Base-by-base conservation (phyloP, 1,140 invertebrate genomes). In the Archegozetes longisetosus region DNA sequence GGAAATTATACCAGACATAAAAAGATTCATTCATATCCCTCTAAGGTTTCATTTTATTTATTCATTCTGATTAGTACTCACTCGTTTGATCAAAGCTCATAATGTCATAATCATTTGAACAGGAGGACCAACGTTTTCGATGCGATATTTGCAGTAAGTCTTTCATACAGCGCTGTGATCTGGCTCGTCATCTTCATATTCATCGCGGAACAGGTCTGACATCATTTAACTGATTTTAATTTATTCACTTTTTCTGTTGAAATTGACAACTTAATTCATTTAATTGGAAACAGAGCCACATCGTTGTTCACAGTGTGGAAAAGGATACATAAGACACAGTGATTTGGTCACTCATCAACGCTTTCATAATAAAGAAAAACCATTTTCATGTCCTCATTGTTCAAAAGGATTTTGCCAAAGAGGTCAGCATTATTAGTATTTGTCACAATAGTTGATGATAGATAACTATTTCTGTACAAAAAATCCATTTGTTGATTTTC, bases 101-200 rank as follows among this genome's bases (percentile, higher is more conserved):
- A 14, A 12, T 52, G 12, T 13, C n/a, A n/a, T n/a, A n/a, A n/a
- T n/a, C n/a, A n/a, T n/a, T n/a, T n/a, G 9, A 22, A 53, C 61
- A 67, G 63, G 64, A 64, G 25, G 62, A 62, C 52, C 61, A 61
- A 24, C 57, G 67, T 24, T 69, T 67, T 53, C 63, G 67, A 40
- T 71, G 71, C 64, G 60, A 61, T 22, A 63, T 67, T 29, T 71
- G 71, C 65, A 68, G 64, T 12, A 64, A 70, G 53, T 62, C 62
- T 25, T 72, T 72, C 62, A 63, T 71, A 27, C 71, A 72, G 58
- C 58, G 68, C 22, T 72, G 71, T 69, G 71, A 72, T 61, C 61
- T 72, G 55, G 70, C 67, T 23, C 54, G 71, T 29, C 71, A 72
- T 55, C 57, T 68, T 55, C 62, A 69, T 53, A 70, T 71, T 32